Conservation (phyloP, 2,113 vertebrate species). For the Peromyscus leucopus region DNA sequence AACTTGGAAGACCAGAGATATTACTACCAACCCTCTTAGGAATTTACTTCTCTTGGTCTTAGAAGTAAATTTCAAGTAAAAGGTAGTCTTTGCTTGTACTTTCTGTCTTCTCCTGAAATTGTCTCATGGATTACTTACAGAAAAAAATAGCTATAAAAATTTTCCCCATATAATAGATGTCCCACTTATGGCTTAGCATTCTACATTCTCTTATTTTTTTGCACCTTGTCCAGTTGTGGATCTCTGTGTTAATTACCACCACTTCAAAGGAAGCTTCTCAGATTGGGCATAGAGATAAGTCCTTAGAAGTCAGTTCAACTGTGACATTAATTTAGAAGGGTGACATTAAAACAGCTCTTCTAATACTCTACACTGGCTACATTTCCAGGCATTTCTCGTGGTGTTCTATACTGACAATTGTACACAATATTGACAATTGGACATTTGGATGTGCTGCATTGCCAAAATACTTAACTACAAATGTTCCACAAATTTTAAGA, state of each 20-base stretch:
- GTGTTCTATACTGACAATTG: neutral
- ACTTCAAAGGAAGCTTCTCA: neutral
- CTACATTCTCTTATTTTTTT: neutral
- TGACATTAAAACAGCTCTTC: neutral
- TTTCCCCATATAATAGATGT: neutral
- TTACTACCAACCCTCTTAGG: neutral
- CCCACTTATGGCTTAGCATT: too few species aligned
- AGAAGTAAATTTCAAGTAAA: conserved; percentile 17
- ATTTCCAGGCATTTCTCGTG: neutral
- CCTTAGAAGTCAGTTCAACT: neutral
- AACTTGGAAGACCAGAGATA: neutral
- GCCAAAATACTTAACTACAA: neutral
- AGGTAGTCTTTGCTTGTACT: neutral
- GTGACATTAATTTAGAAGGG: neutral
- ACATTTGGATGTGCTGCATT: neutral
- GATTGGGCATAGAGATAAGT: neutral
- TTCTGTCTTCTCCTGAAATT: neutral
- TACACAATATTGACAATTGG: neutral
- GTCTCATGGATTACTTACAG: neutral
- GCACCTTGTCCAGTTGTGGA: neutral
- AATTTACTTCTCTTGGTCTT: neutral
- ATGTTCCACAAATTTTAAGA: neutral
- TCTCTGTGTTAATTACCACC: neutral
- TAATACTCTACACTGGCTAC: neutral
- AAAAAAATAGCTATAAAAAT: neutral